Percentiles rank a stretch among this genome's conserved stretches.
These are phyloP conservation scores for Spea multiplicata DNA, from an alignment of 2,113 vertebrate species.

Conservation along the genomic window DNA sequence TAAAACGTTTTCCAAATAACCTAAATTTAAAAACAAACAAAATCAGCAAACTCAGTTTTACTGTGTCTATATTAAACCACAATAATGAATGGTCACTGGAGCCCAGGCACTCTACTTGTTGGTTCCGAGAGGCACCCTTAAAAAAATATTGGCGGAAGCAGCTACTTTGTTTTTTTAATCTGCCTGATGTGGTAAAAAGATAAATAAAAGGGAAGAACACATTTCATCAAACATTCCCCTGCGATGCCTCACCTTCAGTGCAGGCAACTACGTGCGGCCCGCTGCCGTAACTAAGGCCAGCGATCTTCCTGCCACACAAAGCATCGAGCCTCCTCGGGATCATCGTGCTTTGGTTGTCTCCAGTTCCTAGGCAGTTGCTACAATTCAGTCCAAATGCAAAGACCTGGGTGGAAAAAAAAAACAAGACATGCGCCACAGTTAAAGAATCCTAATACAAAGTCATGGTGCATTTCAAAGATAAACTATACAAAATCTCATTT, in stretches of 20 bases:
- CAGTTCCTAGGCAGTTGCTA: conserved; percentile 93
- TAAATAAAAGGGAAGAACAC: too few species aligned
- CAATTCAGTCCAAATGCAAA: conserved; percentile 93
- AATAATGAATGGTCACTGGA: too few species aligned
- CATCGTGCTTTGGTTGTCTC: conserved; percentile 91
- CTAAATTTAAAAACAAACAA: too few species aligned
- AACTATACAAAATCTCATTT: background rate
- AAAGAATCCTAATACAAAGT: background rate
- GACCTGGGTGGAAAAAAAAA: conserved; percentile 74
- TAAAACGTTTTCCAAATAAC: too few species aligned
- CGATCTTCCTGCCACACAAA: conserved; percentile 89
- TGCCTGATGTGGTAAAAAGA: too few species aligned
- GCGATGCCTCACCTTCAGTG: conserved; percentile 77
- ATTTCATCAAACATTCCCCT: too few species aligned
- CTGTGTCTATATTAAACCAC: too few species aligned
- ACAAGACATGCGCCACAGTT: background rate
- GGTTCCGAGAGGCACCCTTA: too few species aligned
- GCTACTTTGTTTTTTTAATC: too few species aligned
- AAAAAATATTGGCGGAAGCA: too few species aligned
- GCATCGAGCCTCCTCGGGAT: conserved; percentile 89
- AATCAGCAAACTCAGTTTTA: too few species aligned
- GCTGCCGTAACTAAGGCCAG: conserved; percentile 89
- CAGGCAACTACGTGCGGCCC: conserved; percentile 90
- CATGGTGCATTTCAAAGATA: background rate
- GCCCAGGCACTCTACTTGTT: too few species aligned